Evolutionary conservation across 1,140 invertebrate genomes (phyloP), one percentile per base, ranked within the genome.

Genomic region (Antheraea mylitta): DNA sequence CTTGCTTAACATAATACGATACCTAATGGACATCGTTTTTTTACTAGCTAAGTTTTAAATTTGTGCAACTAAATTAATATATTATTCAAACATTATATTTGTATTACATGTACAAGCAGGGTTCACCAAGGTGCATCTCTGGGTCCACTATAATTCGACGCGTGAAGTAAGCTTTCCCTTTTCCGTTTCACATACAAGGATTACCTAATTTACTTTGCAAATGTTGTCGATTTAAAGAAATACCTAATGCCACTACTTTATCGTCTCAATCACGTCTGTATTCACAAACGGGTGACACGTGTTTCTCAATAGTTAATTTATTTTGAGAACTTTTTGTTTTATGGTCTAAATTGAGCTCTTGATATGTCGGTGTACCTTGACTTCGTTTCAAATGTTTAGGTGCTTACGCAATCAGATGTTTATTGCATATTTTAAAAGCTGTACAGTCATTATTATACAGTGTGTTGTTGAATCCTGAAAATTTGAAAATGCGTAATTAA

Each of bases 221-320:
- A 70, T 73, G 69, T 58, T 73, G 67, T 74, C 69, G 71, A 76
- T 80, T 80, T 78, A 78, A 79, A 72, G 72, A 73, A 71, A 68
- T 72, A 72, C 11, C 42, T 76, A 76, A 77, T 76, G 78, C 76
- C 64, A 71, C 69, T 75, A 80, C 68, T 79, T 79, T 77, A 78
- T 77, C 72, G 74, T 76, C 74, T 76, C 53, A 45, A 72, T 61
- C 76, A 75, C 74, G 78, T 69, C 71, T 71, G 60, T 73, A 67
- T 64, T 68, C 68, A 69, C 69, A 76, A 79, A 71, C 64, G 75
- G 79, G 76, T 82, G 81, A 79, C 77, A 80, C 67, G 72, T 68
- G 72, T 85, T 85, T 74, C 79, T 63, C 80, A 81, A 85, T 81
- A 67, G 58, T 78, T 73, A 78, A 53, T 81, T 82, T 83, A 78